Percentiles rank a stretch among this genome's conserved stretches.
Conservation (phyloP, 1,140 invertebrate genomes). For the Drosophila orosa region DNA sequence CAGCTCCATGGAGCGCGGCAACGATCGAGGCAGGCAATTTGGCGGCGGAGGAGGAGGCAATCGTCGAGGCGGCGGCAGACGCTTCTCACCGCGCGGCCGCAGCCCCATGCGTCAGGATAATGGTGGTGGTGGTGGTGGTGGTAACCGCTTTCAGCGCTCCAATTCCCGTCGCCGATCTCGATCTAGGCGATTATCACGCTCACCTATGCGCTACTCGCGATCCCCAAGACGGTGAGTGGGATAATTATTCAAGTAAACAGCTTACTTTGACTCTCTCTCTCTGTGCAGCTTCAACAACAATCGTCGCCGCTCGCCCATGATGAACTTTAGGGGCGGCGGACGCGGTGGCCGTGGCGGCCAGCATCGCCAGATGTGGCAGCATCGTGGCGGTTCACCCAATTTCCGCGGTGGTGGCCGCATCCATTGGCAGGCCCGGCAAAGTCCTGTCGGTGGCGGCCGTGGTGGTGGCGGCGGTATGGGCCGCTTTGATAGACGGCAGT, state of each 20-base stretch:
- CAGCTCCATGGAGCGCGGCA: conserved; percentile 85
- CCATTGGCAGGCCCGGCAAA: conserved; percentile 70
- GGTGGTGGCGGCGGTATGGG: conserved; percentile 68
- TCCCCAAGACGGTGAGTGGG: conserved; percentile 73
- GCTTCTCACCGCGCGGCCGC: conserved; percentile 72
- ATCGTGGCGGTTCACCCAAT: conserved; percentile 55
- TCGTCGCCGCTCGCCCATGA: conserved; percentile 69
- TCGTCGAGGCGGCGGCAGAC: conserved; percentile 54
- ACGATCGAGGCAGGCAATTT: conserved; percentile 60
- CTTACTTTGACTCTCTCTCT: not conserved
- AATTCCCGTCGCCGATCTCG: conserved; percentile 78
- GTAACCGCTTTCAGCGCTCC: conserved; percentile 73
- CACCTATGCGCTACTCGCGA: conserved; percentile 78
- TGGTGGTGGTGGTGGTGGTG: conserved; percentile 64
- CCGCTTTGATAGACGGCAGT: conserved; percentile 71
- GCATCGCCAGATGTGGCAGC: conserved; percentile 58
- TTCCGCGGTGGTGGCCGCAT: conserved; percentile 62
- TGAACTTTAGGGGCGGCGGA: conserved; percentile 70
- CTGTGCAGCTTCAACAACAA: conserved; percentile 73
- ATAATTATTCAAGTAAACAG: too few relatives aligned
- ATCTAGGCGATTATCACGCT: conserved; percentile 74
- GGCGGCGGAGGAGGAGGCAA: conserved; percentile 56
- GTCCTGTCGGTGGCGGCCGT: conserved; percentile 53
- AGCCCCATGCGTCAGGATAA: conserved; percentile 74
- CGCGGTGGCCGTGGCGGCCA: conserved; percentile 60